phyloP scores from a whole-genome alignment of 2,888 invertebrate species.

The Bhutanitis thaidina region DNA sequence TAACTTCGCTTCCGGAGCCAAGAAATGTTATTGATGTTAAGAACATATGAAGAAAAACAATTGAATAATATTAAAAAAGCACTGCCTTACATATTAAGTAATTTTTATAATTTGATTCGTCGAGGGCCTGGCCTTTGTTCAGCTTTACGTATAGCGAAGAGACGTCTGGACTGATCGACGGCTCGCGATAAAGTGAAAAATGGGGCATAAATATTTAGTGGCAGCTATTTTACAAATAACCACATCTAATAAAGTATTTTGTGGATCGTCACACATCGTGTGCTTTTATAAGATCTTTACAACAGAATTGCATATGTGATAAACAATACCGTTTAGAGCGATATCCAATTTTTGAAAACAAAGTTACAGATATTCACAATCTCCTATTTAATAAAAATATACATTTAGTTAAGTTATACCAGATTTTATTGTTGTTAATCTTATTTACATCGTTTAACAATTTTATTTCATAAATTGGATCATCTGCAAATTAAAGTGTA shows the following conservation, averaged over 20 bases:
- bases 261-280: slow-evolving; percentile 54
- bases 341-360: slow-evolving; percentile 46
- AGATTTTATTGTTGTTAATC: slow-evolving; percentile 46
- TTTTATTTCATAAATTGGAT: slow-evolving; percentile 54
- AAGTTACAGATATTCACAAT: slow-evolving; percentile 29
- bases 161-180: slow-evolving; percentile 49
- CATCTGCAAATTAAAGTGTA: slow-evolving; percentile 35
- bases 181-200: slow-evolving; percentile 46
- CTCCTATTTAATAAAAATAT: slow-evolving; percentile 16
- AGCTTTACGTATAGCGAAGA: slow-evolving; percentile 34
- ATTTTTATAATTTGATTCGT: slow-evolving; percentile 42
- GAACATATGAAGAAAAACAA: slow-evolving; percentile 50
- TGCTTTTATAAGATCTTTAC: slow-evolving; percentile 66
- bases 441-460: slow-evolving; percentile 39
- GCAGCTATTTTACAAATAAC: slow-evolving; percentile 33
- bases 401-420: slow-evolving; percentile 18
- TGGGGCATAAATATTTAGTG: slow-evolving; percentile 42
- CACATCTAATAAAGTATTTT: slow-evolving; percentile 38
- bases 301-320: slow-evolving; percentile 48
- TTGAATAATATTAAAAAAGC: slow-evolving; percentile 61
- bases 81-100: slow-evolving; percentile 76
- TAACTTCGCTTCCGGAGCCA: slow-evolving; percentile 25
- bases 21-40: slow-evolving; percentile 24
- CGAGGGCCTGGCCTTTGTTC: slow-evolving; percentile 39
- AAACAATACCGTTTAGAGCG: slow-evolving; percentile 32